Percentiles rank a stretch among this genome's conserved stretches.
Evolutionary conservation across 2,888 invertebrate genomes (phyloP).

Genomic region (Meganola albula): DNA sequence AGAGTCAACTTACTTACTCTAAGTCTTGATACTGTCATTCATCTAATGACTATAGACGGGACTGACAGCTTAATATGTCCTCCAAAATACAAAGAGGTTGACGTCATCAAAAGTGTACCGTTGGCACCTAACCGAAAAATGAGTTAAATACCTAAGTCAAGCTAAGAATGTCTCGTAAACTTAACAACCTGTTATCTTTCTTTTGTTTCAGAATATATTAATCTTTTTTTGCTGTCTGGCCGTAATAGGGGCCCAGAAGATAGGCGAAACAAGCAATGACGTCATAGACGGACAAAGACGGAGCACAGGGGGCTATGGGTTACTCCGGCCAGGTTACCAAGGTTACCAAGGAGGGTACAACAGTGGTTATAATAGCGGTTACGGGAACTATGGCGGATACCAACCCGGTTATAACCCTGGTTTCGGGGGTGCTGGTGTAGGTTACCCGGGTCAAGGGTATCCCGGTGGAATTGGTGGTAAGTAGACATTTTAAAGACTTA

Average conservation of each 20-base stretch:
- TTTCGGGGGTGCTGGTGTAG: slow-evolving; percentile 7
- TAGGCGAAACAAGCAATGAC: slow-evolving; percentile 44
- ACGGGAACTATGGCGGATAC: slow-evolving; percentile 11
- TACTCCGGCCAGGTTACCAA: slow-evolving; percentile 43
- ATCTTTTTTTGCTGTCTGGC: slow-evolving; percentile 48
- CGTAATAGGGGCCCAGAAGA: slow-evolving; percentile 42
- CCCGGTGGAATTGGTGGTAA: slow-evolving; percentile 21
- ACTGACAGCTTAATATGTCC: too few relatives aligned
- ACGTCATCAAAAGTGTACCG: too few relatives aligned
- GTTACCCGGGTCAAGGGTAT: slow-evolving; percentile 23
- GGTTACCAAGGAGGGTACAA: slow-evolving; percentile 31
- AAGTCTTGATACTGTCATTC: too few relatives aligned
- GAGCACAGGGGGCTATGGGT: slow-evolving; percentile 54
- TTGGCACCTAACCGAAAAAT: too few relatives aligned
- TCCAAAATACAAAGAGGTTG: too few relatives aligned
- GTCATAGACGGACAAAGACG: slow-evolving; percentile 38
- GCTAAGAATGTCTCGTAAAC: too few relatives aligned
- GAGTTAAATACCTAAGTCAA: too few relatives aligned
- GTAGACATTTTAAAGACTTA: too few relatives aligned
- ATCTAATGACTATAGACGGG: too few relatives aligned
- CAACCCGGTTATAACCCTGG: slow-evolving; percentile 16
- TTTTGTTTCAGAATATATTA: slow-evolving; percentile 43
- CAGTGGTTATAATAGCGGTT: slow-evolving; percentile 26
- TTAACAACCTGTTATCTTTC: too few relatives aligned
- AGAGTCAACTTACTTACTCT: too few relatives aligned